Evolutionary conservation across 2,888 invertebrate genomes (phyloP).

Genomic region (Ernsta delagoae): DNA sequence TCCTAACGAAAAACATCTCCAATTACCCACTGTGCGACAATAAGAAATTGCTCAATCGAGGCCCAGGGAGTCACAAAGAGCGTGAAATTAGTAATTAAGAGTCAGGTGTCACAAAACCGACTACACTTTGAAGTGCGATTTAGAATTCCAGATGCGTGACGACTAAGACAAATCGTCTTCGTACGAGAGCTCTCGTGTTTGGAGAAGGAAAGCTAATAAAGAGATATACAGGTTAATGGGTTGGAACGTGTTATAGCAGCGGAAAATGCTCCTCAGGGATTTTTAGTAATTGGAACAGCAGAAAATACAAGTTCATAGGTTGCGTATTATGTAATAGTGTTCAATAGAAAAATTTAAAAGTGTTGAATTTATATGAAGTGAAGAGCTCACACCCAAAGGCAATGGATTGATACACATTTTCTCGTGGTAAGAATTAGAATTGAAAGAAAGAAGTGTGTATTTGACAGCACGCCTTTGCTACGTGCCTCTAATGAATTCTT

Average conservation of each 20-base stretch:
- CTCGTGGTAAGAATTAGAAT: no score
- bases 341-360: no score
- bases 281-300: not conserved
- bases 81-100: conserved; percentile 81
- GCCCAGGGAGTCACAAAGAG: conserved; percentile 68
- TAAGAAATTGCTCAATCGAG: conserved; percentile 47
- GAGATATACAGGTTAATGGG: conserved; percentile 4
- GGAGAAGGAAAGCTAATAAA: conserved; percentile 10
- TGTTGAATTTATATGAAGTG: no score
- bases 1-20: not conserved
- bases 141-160: conserved; percentile 23
- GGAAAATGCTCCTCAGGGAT: not conserved
- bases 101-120: conserved; percentile 60
- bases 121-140: conserved; percentile 27
- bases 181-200: not conserved
- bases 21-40: not conserved
- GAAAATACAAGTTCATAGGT: not conserved
- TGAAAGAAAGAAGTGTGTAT: no score
- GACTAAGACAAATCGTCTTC: conserved; percentile 24
- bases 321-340: no score
- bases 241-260: conserved; percentile 1
- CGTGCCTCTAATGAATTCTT: no score
- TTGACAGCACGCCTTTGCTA: no score
- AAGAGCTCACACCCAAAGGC: no score
- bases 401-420: no score